phyloP scores from a whole-genome alignment of 2,113 vertebrate genomes.

The Lasiurus cinereus region DNA sequence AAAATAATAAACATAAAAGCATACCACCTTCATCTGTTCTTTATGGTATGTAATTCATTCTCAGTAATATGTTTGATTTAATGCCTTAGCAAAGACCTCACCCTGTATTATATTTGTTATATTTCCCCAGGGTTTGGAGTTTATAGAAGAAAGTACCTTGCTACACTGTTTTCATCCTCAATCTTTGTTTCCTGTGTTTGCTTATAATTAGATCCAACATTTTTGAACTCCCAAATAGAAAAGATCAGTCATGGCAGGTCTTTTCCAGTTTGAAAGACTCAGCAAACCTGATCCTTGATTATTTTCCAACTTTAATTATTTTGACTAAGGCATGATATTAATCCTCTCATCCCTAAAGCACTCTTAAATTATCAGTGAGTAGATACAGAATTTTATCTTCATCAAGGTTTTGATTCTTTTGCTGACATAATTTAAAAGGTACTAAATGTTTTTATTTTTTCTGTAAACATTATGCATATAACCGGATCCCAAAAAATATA shows the following conservation, averaged over 20 bases:
- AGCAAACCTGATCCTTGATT: slow-evolving; percentile 38
- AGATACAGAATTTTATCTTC: slow-evolving; percentile 27
- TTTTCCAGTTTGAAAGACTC: slow-evolving; percentile 40
- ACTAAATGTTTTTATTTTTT: background rate
- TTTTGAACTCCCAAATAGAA: slow-evolving; percentile 14
- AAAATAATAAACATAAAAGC: background rate
- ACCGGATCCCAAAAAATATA: background rate
- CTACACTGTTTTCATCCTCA: slow-evolving; percentile 36
- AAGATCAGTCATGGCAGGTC: background rate
- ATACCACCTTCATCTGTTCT: background rate
- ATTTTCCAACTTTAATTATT: slow-evolving; percentile 58
- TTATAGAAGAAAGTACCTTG: slow-evolving; percentile 8
- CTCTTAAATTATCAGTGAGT: slow-evolving; percentile 29
- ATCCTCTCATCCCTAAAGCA: slow-evolving; percentile 4
- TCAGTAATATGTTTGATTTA: slow-evolving; percentile 15
- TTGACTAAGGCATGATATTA: slow-evolving; percentile 30
- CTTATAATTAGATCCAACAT: background rate
- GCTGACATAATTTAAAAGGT: background rate
- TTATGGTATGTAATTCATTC: background rate
- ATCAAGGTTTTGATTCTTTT: slow-evolving; percentile 5
- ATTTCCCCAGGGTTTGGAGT: background rate
- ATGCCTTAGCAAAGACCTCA: slow-evolving; percentile 2
- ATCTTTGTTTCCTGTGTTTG: slow-evolving; percentile 15
- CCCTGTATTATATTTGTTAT: background rate
- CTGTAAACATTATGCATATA: background rate